phyloP scores from a whole-genome alignment of 2,888 invertebrate species.

The Cryptops parisi region DNA sequence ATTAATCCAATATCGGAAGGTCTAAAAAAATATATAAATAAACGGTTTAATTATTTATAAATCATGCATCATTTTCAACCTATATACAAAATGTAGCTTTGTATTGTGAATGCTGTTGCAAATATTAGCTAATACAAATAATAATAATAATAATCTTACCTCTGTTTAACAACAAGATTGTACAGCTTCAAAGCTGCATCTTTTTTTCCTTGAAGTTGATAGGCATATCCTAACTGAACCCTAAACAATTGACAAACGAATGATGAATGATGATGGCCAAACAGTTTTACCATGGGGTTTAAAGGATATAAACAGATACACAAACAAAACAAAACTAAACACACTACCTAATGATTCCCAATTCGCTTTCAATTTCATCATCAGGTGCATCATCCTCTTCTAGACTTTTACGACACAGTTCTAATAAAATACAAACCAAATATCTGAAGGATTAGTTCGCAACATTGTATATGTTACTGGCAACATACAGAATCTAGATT shows the following conservation, averaged over 20 bases:
- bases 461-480: too few species aligned
- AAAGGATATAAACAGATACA: too few species aligned
- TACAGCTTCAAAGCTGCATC: constrained; percentile 77
- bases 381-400: constrained; percentile 81
- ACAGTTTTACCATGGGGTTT: too few species aligned
- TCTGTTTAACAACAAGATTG: constrained; percentile 66
- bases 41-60: neutral
- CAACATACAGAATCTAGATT: neutral
- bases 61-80: too few species aligned
- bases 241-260: constrained; percentile 39
- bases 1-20: constrained; percentile 75
- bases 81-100: neutral
- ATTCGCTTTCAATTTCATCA: constrained; percentile 86
- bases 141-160: constrained; percentile 31
- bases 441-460: too few species aligned
- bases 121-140: neutral
- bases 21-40: constrained; percentile 23
- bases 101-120: neutral
- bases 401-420: constrained; percentile 63
- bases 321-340: constrained; percentile 17
- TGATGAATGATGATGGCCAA: too few species aligned
- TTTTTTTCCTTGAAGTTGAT: constrained; percentile 68
- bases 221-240: constrained; percentile 76
- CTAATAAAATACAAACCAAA: constrained; percentile 30
- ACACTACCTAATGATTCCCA: constrained; percentile 63